Evolutionary conservation across 2,113 vertebrate species (phyloP).

Genomic region (Mola mola): DNA sequence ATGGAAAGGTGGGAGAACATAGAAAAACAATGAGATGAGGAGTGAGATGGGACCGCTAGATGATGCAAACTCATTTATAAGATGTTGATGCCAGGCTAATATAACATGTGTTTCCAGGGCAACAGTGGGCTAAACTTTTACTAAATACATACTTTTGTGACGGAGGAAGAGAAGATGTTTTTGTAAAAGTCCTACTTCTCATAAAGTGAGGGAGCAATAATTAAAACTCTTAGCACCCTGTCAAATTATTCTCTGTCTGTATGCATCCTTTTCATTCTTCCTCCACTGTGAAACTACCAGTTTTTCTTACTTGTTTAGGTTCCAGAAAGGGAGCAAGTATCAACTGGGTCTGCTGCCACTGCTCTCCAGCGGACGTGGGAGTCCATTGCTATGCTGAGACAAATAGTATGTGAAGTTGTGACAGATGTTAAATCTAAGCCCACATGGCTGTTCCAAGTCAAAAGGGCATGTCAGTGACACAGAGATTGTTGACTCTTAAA

Average conservation of each 20-base stretch:
- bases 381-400: constrained; percentile 38
- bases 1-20: constrained; percentile 25
- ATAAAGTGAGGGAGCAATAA: too few relatives aligned
- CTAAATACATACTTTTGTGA: too few relatives aligned
- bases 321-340: neutral
- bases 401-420: constrained; percentile 26
- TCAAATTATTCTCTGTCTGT: neutral
- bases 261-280: neutral
- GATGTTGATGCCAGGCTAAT: neutral
- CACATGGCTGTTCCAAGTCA: neutral
- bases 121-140: constrained; percentile 3
- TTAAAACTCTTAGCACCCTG: too few relatives aligned
- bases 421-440: neutral
- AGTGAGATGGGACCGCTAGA: neutral
- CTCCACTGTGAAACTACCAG: neutral
- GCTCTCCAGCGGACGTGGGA: constrained; percentile 41
- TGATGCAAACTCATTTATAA: neutral
- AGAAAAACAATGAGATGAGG: neutral
- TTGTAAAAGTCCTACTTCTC: too few relatives aligned
- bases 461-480: neutral
- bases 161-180: too few relatives aligned
- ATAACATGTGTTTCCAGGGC: constrained; percentile 14
- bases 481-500: neutral
- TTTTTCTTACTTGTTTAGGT: constrained; percentile 32
- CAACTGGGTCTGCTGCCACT: constrained; percentile 21